Evolutionary conservation across 2,113 vertebrate species (phyloP), one percentile per base, ranked within the genome.

Genomic region (Neotoma lepida): DNA sequence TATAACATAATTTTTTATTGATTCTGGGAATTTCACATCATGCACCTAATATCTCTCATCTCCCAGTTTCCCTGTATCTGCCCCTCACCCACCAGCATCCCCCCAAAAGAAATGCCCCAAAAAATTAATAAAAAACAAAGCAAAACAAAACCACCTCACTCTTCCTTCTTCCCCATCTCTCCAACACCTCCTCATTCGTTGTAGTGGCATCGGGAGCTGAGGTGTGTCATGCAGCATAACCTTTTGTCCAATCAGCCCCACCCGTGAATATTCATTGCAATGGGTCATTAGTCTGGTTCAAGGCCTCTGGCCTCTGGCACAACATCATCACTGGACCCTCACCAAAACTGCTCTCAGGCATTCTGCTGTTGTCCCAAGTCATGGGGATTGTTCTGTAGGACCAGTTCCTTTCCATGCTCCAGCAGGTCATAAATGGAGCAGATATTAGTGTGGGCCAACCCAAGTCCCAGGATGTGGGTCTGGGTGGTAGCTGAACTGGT

Each of bases 161-260:
- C 15, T 15, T n/a, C 15, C 66, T 20, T 70, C 6, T n/a, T 70
- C n/a, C 15, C 66, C 15, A 70, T n/a, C 35, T n/a, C 35, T 9
- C 66, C 35, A 70, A 1, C 35, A 20, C 66, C 35, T n/a, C 35
- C 35, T 70, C 66, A n/a, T 70, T 20, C 7, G 17, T 39, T 35
- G 6, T 0, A n/a, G 68, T 39, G 68, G 35, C 35, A n/a, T 0
- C 4, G 35, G 35, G 35, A 70, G 68, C 35, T 70, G 35, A 0
- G 1, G 7, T 70, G 28, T 70, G 68, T 70, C 68, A 20, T 0
- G 7, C 35, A 70, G 6, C 18, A 8, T 6, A 70, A 35, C 17
- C 35, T 70, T n/a, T 39, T 2, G 6, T 70, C 17, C 17, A 14
- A 20, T 70, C 35, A 70, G 17, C 35, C 0, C 35, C 0, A 70